Conservation (phyloP, 2,888 invertebrate genomes). For the Allophyes oxyacanthae region DNA sequence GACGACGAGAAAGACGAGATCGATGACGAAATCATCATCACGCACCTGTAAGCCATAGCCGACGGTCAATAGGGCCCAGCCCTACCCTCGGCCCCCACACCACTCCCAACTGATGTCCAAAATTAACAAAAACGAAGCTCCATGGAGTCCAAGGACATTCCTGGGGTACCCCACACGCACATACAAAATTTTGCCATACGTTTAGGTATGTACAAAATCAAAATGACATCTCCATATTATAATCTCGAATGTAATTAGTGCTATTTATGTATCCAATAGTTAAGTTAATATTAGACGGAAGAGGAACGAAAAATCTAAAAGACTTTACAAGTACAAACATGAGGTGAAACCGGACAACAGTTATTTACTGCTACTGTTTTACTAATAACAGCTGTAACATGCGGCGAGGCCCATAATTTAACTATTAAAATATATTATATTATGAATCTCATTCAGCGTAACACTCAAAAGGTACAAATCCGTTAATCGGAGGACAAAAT, state of each 20-base stretch:
- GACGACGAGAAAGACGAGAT: conserved; percentile 96
- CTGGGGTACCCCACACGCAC: conserved; percentile 30
- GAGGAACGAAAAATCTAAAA: conserved; percentile 59
- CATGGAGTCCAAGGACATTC: conserved; percentile 15
- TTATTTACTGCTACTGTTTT: conserved; percentile 29
- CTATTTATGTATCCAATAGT: conserved; percentile 75
- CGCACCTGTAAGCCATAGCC: conserved; percentile 91
- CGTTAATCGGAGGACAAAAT: conserved; percentile 21
- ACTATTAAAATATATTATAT: conserved; percentile 21
- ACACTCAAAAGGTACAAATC: conserved; percentile 35
- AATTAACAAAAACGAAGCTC: conserved; percentile 7
- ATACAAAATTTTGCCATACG: conserved; percentile 56
- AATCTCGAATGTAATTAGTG: conserved; percentile 73
- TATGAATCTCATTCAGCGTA: conserved; percentile 48
- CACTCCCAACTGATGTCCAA: conserved; percentile 38
- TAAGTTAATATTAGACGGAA: conserved; percentile 63
- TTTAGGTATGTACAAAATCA: conserved; percentile 59
- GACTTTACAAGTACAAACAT: conserved; percentile 76
- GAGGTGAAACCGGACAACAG: conserved; percentile 37
- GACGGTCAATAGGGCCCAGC: conserved; percentile 17
- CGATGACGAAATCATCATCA: conserved; percentile 96
- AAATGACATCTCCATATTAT: conserved; percentile 57
- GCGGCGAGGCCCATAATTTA: conserved; percentile 29
- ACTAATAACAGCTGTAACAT: conserved; percentile 28
- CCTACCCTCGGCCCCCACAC: conserved; percentile 27